Evolutionary conservation across 1,140 invertebrate genomes (phyloP).

Genomic region (Adelges cooleyi): DNA sequence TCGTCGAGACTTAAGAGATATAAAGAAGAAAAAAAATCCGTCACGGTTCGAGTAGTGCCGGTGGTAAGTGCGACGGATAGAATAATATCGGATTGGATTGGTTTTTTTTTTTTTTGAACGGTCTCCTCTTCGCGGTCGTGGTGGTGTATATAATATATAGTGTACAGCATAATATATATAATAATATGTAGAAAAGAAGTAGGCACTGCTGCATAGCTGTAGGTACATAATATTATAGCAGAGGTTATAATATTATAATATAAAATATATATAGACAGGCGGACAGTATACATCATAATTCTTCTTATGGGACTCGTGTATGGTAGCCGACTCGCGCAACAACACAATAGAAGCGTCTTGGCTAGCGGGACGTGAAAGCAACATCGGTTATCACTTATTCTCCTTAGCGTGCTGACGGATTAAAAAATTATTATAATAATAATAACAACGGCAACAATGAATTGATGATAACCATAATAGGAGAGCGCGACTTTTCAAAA

Average conservation of each 20-base stretch:
- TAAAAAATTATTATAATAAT: conserved; percentile 19
- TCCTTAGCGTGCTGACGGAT: conserved; percentile 16
- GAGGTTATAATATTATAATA: too few relatives aligned
- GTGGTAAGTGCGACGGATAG: not conserved
- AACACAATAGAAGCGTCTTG: not conserved
- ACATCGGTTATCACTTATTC: not conserved
- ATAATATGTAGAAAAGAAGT: conserved; percentile 2
- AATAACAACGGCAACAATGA: too few relatives aligned
- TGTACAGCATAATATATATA: too few relatives aligned
- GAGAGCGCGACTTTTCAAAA: conserved; percentile 4
- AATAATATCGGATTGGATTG: conserved; percentile 6
- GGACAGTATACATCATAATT: conserved; percentile 27
- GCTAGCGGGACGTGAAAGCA: conserved; percentile 16
- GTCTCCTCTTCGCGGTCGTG: conserved; percentile 4
- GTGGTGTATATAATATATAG: too few relatives aligned
- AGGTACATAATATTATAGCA: too few relatives aligned
- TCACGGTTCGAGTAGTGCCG: conserved; percentile 25
- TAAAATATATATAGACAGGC: conserved; percentile 3
- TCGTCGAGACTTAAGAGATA: not conserved
- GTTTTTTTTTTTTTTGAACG: too few relatives aligned
- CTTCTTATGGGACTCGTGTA: conserved; percentile 15
- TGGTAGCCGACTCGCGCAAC: not conserved
- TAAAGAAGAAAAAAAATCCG: not conserved
- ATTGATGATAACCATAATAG: too few relatives aligned
- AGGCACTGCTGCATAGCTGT: not conserved